Conservation (phyloP, 2,113 vertebrate species). For the Vireo altiloquus region DNA sequence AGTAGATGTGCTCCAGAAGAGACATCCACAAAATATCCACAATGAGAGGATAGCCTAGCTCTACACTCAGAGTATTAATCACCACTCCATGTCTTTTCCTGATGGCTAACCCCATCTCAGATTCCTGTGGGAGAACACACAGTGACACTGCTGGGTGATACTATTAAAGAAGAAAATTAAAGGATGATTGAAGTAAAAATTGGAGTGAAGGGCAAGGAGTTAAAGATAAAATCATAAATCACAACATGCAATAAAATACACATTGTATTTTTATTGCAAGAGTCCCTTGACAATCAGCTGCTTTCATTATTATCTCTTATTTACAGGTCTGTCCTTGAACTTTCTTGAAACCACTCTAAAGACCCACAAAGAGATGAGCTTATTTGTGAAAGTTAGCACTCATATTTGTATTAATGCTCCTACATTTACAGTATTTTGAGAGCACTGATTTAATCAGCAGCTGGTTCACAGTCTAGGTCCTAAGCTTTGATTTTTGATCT, state of each 20-base stretch:
- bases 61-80: neutral
- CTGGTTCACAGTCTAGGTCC: neutral
- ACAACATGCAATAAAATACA: neutral
- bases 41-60: neutral
- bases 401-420: neutral
- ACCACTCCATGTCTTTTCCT: neutral
- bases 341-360: neutral
- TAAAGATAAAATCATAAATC: neutral
- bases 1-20: neutral
- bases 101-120: neutral
- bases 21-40: neutral
- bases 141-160: neutral
- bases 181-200: neutral
- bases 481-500: neutral
- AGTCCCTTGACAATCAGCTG: neutral
- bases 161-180: neutral
- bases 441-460: neutral
- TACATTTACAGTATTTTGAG: neutral
- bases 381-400: neutral
- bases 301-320: neutral
- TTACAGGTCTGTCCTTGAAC: neutral
- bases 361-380: neutral
- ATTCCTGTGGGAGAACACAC: neutral
- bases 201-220: neutral
- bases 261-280: neutral